Evolutionary conservation across 2,888 invertebrate genomes (phyloP).

Genomic region (Chloroclystis v-ata): DNA sequence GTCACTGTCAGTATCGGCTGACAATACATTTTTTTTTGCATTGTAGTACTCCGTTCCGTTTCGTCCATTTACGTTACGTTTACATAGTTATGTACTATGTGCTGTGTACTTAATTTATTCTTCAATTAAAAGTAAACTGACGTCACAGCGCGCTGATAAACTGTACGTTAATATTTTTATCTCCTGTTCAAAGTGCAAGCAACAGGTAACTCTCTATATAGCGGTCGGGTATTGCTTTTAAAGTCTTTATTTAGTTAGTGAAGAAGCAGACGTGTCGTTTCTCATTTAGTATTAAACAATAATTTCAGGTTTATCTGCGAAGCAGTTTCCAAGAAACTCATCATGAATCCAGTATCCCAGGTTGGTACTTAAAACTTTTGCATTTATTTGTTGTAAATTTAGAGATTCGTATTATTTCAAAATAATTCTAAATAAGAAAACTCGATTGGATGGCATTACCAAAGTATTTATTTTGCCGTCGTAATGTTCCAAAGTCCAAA

Average conservation of each 20-base stretch:
- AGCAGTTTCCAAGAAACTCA: background rate
- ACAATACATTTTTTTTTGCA: no score
- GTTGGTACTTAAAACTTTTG: slow-evolving; percentile 36
- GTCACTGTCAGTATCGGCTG: no score
- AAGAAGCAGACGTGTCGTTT: background rate
- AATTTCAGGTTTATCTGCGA: background rate
- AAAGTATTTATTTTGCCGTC: background rate
- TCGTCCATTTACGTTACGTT: no score
- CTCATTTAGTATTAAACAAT: no score
- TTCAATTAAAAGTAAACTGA: no score
- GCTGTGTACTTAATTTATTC: no score
- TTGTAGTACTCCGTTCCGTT: no score
- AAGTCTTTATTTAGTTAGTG: background rate
- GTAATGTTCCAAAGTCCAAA: slow-evolving; percentile 28
- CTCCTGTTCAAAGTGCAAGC: background rate
- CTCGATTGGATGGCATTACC: background rate
- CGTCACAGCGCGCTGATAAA: no score
- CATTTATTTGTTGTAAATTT: background rate
- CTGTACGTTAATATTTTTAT: no score
- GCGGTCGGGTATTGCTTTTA: background rate
- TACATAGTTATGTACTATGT: no score
- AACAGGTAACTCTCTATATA: background rate
- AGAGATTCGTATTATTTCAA: no score
- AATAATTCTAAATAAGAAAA: no score
- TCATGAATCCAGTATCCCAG: slow-evolving; percentile 55